phyloP scores from a whole-genome alignment of 1,140 invertebrate species.

The Pogonognathellus flavescens region DNA sequence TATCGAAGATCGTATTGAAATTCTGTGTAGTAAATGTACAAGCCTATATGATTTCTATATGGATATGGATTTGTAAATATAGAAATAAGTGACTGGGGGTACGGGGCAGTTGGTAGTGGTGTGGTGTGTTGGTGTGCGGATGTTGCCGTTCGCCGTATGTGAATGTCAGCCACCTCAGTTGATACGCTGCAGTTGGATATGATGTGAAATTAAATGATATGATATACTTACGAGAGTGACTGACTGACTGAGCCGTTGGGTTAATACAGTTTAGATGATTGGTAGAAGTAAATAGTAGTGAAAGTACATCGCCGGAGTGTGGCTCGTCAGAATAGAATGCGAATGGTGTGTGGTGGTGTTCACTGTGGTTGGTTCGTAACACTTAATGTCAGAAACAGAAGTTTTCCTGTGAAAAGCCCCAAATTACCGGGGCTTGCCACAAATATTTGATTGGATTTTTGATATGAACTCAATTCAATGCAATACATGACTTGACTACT shows the following conservation, averaged over 20 bases:
- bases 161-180: slow-evolving; percentile 7
- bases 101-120: too few species aligned
- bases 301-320: neutral
- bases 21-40: too few species aligned
- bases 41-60: too few species aligned
- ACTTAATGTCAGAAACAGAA: slow-evolving; percentile 64
- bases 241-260: neutral
- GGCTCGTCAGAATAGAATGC: neutral
- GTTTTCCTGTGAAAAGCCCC: slow-evolving; percentile 55
- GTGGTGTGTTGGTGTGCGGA: too few species aligned
- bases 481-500: neutral
- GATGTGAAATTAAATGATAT: slow-evolving; percentile 36
- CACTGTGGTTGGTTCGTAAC: slow-evolving; percentile 30
- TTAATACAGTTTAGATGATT: slow-evolving; percentile 19
- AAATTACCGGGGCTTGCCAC: slow-evolving; percentile 64
- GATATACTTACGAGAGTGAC: slow-evolving; percentile 15
- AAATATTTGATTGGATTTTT: slow-evolving; percentile 66
- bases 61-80: too few species aligned
- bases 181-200: neutral
- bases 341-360: slow-evolving; percentile 8
- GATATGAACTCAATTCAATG: slow-evolving; percentile 58
- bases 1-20: neutral
- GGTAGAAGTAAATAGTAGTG: slow-evolving; percentile 5
- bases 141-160: neutral
- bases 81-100: too few species aligned